Evolutionary conservation across 2,888 invertebrate genomes (phyloP), one percentile per base, ranked within the genome.

Genomic region (Leucophenga montana): DNA sequence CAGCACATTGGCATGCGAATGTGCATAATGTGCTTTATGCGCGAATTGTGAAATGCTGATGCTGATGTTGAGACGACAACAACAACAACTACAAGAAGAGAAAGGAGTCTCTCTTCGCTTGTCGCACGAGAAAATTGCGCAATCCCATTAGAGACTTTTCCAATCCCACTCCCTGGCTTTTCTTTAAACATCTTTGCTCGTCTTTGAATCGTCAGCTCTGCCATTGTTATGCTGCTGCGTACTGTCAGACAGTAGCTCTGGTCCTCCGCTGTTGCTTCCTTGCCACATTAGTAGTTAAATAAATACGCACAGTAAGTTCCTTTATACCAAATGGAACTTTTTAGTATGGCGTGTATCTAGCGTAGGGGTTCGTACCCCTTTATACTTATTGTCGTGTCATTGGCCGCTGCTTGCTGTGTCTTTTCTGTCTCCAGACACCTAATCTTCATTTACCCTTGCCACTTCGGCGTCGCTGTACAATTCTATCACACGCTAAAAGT

Each of bases 371-470:
- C 22, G 71, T 71, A 73, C 18, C 27, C 16, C 9, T 13, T 16
- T 39, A 9, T n/a, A 6, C 33, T 44, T 70, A 70, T 14, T 39
- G 33, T 57, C 75, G 72, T 77, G 80, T 81, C 82, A 79, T 83
- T 80, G 80, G 73, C 82, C 80, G 69, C 33, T 50, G 53, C 44
- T 68, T 53, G 50, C 65, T 27, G 50, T 50, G 50, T 50, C 50
- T 6, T 31, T 50, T 20, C 53, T 66, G 61, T 16, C n/a, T 20
- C 50, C 50, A 50, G 50, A 14, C 62, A 22, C 48, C 62, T 64
- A 64, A 64, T 64, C 62, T 64, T 48, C 62, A 64, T 48, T 64
- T 48, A 22, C 46, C 33, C 66, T 31, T 39, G 16, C 14, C 50
- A 1, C 8, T 39, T 39, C 11, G 8, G 3, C 39, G n/a, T n/a